Percentiles rank a stretch among this genome's conserved stretches.
Evolutionary conservation across 2,797 vertebrate genomes (phyloP).

Genomic region (Prionace glauca): DNA sequence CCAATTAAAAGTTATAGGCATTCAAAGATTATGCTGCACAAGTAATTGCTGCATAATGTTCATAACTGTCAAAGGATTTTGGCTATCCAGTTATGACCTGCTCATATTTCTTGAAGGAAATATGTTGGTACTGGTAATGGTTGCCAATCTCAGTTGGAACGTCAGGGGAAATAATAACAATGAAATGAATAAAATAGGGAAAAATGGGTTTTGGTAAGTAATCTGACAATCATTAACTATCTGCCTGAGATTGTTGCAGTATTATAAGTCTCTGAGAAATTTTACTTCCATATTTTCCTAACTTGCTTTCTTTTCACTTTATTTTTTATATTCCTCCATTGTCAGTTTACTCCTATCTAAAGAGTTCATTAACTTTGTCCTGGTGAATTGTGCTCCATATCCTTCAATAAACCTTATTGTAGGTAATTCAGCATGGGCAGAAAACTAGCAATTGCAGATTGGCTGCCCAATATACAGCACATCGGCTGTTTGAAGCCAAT

Average conservation of each 20-base stretch:
- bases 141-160: not conserved
- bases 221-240: not conserved
- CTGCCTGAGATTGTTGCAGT: too few species aligned
- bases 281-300: not conserved
- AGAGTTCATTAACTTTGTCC: not conserved
- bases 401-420: not conserved
- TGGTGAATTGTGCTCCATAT: not conserved
- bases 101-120: slow-evolving; percentile 24
- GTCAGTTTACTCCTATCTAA: not conserved
- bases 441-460: not conserved
- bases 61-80: not conserved
- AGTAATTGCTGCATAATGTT: slow-evolving; percentile 31
- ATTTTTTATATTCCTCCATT: not conserved
- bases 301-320: not conserved
- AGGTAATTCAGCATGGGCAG: not conserved
- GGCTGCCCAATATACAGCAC: not conserved
- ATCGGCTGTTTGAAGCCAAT: not conserved
- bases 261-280: not conserved
- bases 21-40: slow-evolving; percentile 6
- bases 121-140: not conserved
- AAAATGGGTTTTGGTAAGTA: not conserved
- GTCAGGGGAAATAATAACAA: not conserved
- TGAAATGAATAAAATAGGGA: not conserved
- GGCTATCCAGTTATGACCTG: not conserved
- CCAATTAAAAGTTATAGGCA: not conserved